Base-by-base conservation (phyloP, 2,888 invertebrate species). In the Oscheius sp. region DNA sequence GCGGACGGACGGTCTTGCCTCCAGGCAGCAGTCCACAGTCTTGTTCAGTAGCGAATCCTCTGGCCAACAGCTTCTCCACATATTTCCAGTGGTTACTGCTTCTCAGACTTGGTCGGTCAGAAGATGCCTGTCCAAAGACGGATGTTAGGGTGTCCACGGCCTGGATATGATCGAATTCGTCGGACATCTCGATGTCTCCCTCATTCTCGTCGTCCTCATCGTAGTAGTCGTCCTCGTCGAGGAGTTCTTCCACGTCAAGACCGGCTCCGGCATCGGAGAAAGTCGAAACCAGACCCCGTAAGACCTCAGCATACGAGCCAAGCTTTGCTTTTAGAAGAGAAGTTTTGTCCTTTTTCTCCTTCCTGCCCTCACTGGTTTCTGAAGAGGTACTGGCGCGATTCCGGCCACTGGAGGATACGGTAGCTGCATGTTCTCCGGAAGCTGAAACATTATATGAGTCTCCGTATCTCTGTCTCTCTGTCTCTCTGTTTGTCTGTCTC, bases 1-100 rank as follows among this genome's bases (percentile, higher is more conserved):
- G 99, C 0, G 94, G 94, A 79, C 96, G 93, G 73, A 79, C 76
- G 13, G 70, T 55, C n/a, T 62, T 50, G 29, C 48, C 55, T 32
- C 73, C 50, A 9, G 51, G 42, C 7, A 42, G 7, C 4, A 42
- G 42, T 3, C 42, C 42, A 47, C 21, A 21, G 2, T 51, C 62
- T 32, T 42, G 50, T 60, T 57, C 70, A n/a, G 7, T 70, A 42
- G 3, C 68, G 74, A 51, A 74, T 33, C 59, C 68, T 32, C 37
- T 35, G 35, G 58, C 53, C 72, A 75, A 55, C 33, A 77, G 47
- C 13, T 66, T 72, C 5, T 75, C 60, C 29, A 75, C 13, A 21
- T 29, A 37, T 33, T 51, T 66, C n/a, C 7, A 35, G 35, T 37
- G 35, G 7, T 35, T 57, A 70, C 71, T 81, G 79, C 37, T 78